These are phyloP conservation scores for Hybognathus amarus DNA, from an alignment of 2,797 vertebrate genomes.

Conservation along the genomic window DNA sequence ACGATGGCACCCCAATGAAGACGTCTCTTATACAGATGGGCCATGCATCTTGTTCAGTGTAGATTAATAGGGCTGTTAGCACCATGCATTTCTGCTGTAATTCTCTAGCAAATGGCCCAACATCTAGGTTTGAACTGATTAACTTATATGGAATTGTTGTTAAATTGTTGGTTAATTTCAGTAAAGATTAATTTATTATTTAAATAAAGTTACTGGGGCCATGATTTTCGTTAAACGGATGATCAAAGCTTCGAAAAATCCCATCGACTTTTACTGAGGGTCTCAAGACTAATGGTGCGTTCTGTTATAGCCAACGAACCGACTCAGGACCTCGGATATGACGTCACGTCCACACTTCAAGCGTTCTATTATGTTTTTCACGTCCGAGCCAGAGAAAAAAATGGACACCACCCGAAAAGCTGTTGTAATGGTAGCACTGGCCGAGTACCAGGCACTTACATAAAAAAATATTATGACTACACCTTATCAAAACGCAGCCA, in stretches of 20 bases:
- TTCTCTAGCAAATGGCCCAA: slow-evolving; percentile 52
- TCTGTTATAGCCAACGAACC: too few relatives aligned
- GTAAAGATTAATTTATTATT: slow-evolving; percentile 20
- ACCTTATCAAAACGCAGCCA: too few relatives aligned
- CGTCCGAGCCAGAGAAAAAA: too few relatives aligned
- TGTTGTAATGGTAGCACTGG: too few relatives aligned
- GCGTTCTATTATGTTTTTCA: too few relatives aligned
- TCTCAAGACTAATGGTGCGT: too few relatives aligned
- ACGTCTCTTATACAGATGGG: slow-evolving; percentile 28
- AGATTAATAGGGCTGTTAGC: slow-evolving; percentile 52
- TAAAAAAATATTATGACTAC: too few relatives aligned
- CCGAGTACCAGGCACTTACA: too few relatives aligned
- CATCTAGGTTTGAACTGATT: slow-evolving; percentile 46
- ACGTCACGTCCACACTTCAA: too few relatives aligned
- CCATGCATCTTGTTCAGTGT: slow-evolving; percentile 49
- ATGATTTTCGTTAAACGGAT: neutral
- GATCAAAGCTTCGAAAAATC: neutral
- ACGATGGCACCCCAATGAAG: neutral
- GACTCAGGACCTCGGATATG: too few relatives aligned
- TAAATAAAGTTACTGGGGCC: neutral
- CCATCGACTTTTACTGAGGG: neutral
- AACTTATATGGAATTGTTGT: neutral
- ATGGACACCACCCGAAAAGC: too few relatives aligned
- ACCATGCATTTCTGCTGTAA: slow-evolving; percentile 31
- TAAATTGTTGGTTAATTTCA: slow-evolving; percentile 21